A percentile compares a stretch with the other conserved stretches of the same genome.
Conservation (phyloP, 2,797 vertebrate species). For the Denticeps clupeoides region DNA sequence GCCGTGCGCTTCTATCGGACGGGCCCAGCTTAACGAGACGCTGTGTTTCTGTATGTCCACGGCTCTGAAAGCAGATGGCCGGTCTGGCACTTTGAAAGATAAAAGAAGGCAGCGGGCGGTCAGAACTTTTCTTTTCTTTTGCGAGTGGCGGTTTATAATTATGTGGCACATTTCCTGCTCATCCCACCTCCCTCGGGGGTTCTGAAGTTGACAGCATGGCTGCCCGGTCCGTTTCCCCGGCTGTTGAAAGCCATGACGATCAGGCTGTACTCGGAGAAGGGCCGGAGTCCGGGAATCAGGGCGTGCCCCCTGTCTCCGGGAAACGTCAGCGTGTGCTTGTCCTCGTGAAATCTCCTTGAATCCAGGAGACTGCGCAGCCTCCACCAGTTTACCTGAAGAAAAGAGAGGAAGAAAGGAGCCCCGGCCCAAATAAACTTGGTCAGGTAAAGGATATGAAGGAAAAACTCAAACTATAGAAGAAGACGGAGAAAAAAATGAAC, state of each 20-base stretch:
- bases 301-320: conserved; percentile 65
- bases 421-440: too few species aligned
- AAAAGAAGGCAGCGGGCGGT: conserved; percentile 23
- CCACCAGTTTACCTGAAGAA: conserved; percentile 85
- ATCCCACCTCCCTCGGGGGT: conserved; percentile 92
- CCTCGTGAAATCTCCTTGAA: conserved; percentile 64
- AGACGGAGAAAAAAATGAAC: too few species aligned
- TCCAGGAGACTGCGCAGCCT: conserved; percentile 70
- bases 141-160: too few species aligned
- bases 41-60: conserved; percentile 69
- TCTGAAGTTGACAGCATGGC: conserved; percentile 70
- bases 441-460: too few species aligned
- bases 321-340: conserved; percentile 66
- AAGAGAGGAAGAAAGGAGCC: not conserved
- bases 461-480: not conserved
- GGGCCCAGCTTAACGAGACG: conserved; percentile 74
- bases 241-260: conserved; percentile 82
- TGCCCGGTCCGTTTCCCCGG: conserved; percentile 82
- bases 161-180: not conserved
- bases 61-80: conserved; percentile 73
- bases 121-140: too few species aligned
- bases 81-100: conserved; percentile 71
- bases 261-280: conserved; percentile 85
- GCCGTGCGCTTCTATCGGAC: conserved; percentile 75
- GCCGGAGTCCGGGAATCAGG: conserved; percentile 69